Evolutionary conservation across 2,888 invertebrate genomes (phyloP).

Genomic region (Synergus japonicus): DNA sequence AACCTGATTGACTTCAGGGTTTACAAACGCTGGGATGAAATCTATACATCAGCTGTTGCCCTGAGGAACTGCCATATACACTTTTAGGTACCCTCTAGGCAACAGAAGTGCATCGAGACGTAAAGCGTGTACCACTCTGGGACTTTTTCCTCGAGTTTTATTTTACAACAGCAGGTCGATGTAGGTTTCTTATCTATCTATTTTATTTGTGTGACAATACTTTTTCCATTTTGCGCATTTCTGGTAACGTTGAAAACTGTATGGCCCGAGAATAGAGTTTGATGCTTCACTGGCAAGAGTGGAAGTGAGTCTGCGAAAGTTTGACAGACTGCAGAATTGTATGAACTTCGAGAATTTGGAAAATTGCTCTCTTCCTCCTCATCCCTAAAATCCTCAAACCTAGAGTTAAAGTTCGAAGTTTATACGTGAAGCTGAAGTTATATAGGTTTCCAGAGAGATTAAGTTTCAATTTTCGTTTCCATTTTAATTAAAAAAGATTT

Average conservation of each 20-base stretch:
- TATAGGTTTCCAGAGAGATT: not conserved
- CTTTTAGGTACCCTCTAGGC: constrained; percentile 47
- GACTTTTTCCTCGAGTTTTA: constrained; percentile 44
- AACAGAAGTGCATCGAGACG: constrained; percentile 43
- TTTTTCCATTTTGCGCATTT: constrained; percentile 39
- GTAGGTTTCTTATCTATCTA: constrained; percentile 43
- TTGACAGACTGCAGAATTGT: constrained; percentile 6
- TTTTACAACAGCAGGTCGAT: constrained; percentile 37
- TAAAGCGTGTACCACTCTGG: constrained; percentile 44
- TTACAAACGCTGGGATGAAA: constrained; percentile 49
- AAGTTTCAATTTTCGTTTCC: not conserved
- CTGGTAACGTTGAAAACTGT: not conserved
- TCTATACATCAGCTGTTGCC: constrained; percentile 41
- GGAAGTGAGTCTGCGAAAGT: constrained; percentile 7
- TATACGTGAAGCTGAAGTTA: not conserved
- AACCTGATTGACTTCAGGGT: constrained; percentile 51
- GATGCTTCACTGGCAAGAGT: constrained; percentile 25
- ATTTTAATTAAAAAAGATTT: not conserved
- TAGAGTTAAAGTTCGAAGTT: not conserved
- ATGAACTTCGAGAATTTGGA: constrained; percentile 13
- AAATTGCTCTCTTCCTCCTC: constrained; percentile 10
- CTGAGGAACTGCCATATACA: constrained; percentile 27
- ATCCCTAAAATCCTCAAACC: not conserved
- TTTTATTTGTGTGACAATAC: constrained; percentile 49
- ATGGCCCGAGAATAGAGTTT: constrained; percentile 29